Base-by-base conservation (phyloP, 2,113 vertebrate genomes). In the Fregetta grallaria region DNA sequence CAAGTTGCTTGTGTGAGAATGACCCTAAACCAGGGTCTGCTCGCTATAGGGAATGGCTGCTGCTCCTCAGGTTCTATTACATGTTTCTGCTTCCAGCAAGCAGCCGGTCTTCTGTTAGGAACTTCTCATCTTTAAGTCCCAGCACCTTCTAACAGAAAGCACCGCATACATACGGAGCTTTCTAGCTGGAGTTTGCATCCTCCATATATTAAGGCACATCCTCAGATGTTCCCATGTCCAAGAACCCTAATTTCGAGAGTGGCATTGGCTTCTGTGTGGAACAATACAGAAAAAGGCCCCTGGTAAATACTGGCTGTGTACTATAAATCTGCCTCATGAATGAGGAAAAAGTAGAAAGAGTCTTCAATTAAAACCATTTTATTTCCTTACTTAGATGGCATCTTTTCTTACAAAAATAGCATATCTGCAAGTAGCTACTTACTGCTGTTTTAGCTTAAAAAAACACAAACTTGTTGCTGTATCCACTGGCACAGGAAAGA, bases 21-120 rank as follows among this genome's bases (percentile, higher is more conserved):
- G 29, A 47, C 68, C 10, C 21, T 21, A 70, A 68, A 15, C 11
- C 25, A 63, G 29, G 12, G 4, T 58, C 67, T 47, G 26, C 36
- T 58, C 0, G 0, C 75, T 77, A 5, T 36, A 32, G 16, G n/a
- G 45, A 3, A 4, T 9, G n/a, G 21, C 36, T 56, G 36, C 25
- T 45, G 36, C 42, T 23, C 17, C 20, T 49, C 16, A 30, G 71
- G 20, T 22, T 59, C 32, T 29, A 1, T 25, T 32, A 12, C 4
- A 11, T 5, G 6, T 38, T 72, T 40, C 26, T 56, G 13, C 58
- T 71, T 73, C 22, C 22, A 56, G 36, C 45, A 63, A 29, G 12
- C 20, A 21, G 11, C 21, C 0, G 0, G 3, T 56, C 17, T 83
- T 73, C 59, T 50, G 30, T 55, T 62, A 44, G n/a, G 29, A 56